Conservation (phyloP, 2,797 vertebrate genomes). For the Cirrhinus mrigala region DNA sequence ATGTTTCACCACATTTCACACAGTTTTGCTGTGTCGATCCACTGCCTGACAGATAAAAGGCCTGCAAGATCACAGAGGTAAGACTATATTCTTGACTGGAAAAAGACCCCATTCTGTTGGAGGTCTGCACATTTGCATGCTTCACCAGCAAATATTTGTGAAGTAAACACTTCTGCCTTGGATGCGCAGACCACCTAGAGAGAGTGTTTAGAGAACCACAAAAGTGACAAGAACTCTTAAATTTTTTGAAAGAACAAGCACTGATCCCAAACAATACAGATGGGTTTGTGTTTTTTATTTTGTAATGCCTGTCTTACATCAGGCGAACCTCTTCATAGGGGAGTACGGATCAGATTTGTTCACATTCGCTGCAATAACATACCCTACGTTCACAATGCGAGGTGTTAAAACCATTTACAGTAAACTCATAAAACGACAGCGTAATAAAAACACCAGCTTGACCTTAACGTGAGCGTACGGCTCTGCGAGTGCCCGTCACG, state of each 20-base stretch:
- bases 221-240: not conserved
- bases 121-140: slow-evolving; percentile 47
- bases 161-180: slow-evolving; percentile 52
- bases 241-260: slow-evolving; percentile 14
- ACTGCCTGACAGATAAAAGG: slow-evolving; percentile 42
- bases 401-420: slow-evolving; percentile 41
- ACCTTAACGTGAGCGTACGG: slow-evolving; percentile 62
- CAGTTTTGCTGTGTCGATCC: too few relatives aligned
- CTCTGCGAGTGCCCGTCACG: slow-evolving; percentile 58
- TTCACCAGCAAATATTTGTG: slow-evolving; percentile 71
- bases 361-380: slow-evolving; percentile 20
- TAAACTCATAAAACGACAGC: slow-evolving; percentile 8
- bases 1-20: too few relatives aligned
- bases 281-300: slow-evolving; percentile 15
- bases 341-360: slow-evolving; percentile 14
- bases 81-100: slow-evolving; percentile 29
- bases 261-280: slow-evolving; percentile 3
- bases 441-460: slow-evolving; percentile 36
- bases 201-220: slow-evolving; percentile 41
- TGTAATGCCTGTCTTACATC: slow-evolving; percentile 23
- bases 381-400: slow-evolving; percentile 5
- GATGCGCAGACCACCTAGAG: slow-evolving; percentile 65
- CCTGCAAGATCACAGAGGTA: slow-evolving; percentile 17
- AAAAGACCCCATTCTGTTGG: slow-evolving; percentile 15
- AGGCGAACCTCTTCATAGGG: not conserved